These are phyloP conservation scores for Escarpia spicata DNA, from an alignment of 2,888 invertebrate species.

Conservation along the genomic window DNA sequence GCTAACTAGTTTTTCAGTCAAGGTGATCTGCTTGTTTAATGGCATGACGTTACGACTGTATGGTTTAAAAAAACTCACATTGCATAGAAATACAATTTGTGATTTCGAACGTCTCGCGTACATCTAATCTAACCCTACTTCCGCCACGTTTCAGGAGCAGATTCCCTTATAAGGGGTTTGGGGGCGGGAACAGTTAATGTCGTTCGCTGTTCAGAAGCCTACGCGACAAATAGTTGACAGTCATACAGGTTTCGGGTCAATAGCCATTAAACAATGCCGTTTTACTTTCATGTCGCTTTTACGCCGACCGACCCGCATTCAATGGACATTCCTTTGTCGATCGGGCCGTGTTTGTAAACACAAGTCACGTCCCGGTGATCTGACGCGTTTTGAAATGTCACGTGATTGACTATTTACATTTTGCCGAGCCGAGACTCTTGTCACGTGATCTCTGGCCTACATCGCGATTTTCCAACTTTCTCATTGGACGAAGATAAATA, in stretches of 20 bases:
- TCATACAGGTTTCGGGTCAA: neutral
- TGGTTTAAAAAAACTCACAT: too few species aligned
- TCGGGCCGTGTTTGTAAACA: slow-evolving; percentile 16
- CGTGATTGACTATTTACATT: slow-evolving; percentile 16
- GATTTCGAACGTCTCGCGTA: neutral
- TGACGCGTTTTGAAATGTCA: neutral
- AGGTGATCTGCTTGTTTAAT: too few species aligned
- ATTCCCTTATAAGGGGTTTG: neutral
- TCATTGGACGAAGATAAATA: neutral
- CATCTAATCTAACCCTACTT: neutral
- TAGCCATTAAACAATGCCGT: neutral
- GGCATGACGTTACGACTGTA: too few species aligned
- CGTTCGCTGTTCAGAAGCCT: neutral
- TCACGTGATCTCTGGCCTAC: neutral
- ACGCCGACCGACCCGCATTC: slow-evolving; percentile 10
- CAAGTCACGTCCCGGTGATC: slow-evolving; percentile 5
- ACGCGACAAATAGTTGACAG: slow-evolving; percentile 6
- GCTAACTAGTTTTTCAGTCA: neutral
- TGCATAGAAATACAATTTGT: neutral
- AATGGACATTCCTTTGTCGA: slow-evolving; percentile 1
- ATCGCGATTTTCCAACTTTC: neutral
- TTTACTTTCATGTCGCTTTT: neutral
- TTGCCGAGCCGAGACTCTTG: neutral
- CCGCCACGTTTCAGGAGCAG: neutral
- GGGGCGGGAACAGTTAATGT: neutral